Evolutionary conservation across 2,113 vertebrate species (phyloP).

Genomic region (Xiphias gladius): DNA sequence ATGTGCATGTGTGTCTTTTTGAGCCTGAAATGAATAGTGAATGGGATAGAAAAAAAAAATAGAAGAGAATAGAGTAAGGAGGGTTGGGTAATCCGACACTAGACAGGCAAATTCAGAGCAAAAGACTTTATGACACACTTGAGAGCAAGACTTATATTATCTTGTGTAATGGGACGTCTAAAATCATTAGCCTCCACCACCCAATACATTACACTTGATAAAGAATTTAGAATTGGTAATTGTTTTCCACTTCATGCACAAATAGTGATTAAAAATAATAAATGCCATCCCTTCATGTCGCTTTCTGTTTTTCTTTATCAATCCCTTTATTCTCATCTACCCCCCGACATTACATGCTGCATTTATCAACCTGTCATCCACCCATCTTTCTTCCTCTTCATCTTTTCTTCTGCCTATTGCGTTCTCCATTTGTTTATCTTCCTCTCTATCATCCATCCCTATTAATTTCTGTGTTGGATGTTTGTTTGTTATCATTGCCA

Average conservation of each 20-base stretch:
- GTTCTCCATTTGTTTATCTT: constrained; percentile 69
- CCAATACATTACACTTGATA: constrained; percentile 76
- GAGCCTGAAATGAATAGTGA: constrained; percentile 4
- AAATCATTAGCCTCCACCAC: constrained; percentile 74
- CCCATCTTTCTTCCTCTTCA: constrained; percentile 48
- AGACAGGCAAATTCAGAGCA: constrained; percentile 31
- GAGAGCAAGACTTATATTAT: constrained; percentile 73
- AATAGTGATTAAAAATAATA: constrained; percentile 77
- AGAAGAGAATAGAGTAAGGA: background rate
- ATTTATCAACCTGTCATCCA: constrained; percentile 77
- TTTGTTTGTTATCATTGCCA: constrained; percentile 69
- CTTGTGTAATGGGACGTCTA: constrained; percentile 76
- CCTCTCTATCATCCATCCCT: constrained; percentile 61
- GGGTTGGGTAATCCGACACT: constrained; percentile 51
- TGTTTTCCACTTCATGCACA: constrained; percentile 79
- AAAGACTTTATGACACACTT: constrained; percentile 59
- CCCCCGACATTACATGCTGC: constrained; percentile 47
- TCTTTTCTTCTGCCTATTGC: constrained; percentile 40
- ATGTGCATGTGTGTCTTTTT: constrained; percentile 27
- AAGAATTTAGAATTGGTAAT: constrained; percentile 76
- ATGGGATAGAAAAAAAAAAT: background rate
- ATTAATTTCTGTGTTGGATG: constrained; percentile 72
- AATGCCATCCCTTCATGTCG: constrained; percentile 74
- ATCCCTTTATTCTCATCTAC: constrained; percentile 56
- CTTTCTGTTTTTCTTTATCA: constrained; percentile 73